phyloP scores from a whole-genome alignment of 64 coral and sea anemone genomes.

The Montipora capricornis region DNA sequence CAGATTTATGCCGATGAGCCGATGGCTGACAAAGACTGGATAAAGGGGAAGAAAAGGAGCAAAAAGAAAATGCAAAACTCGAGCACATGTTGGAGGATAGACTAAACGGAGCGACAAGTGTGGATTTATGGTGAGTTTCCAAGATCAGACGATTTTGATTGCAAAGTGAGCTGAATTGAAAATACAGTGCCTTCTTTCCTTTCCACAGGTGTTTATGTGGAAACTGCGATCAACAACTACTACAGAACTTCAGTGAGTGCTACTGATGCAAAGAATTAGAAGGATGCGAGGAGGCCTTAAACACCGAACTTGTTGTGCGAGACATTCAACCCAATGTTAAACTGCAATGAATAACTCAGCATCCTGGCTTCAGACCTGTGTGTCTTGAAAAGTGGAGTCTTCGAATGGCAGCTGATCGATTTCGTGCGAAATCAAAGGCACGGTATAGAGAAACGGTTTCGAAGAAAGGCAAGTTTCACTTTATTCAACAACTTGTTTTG shows the following conservation, averaged over 20 bases:
- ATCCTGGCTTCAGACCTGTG: conserved; percentile 44
- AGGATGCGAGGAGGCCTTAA: conserved; percentile 44
- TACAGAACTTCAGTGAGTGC: conserved; percentile 59
- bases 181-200: not conserved
- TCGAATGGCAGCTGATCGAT: conserved; percentile 35
- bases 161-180: not conserved
- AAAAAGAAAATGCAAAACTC: conserved; percentile 2
- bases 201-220: conserved; percentile 1
- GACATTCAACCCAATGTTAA: no score
- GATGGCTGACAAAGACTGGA: conserved; percentile 57
- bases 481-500: no score
- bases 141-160: not conserved
- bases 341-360: no score
- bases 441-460: conserved; percentile 16
- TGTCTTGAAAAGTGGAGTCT: conserved; percentile 81
- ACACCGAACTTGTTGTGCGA: conserved; percentile 40
- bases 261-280: conserved; percentile 77
- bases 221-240: not conserved
- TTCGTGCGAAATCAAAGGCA: conserved; percentile 13
- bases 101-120: conserved; percentile 42
- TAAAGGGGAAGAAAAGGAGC: conserved; percentile 21
- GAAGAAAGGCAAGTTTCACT: conserved; percentile 18
- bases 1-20: conserved; percentile 22
- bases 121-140: conserved; percentile 28
- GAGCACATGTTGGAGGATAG: conserved; percentile 38